Base-by-base conservation (phyloP, 2,113 vertebrate species). In the Paraplagusia blochii region DNA sequence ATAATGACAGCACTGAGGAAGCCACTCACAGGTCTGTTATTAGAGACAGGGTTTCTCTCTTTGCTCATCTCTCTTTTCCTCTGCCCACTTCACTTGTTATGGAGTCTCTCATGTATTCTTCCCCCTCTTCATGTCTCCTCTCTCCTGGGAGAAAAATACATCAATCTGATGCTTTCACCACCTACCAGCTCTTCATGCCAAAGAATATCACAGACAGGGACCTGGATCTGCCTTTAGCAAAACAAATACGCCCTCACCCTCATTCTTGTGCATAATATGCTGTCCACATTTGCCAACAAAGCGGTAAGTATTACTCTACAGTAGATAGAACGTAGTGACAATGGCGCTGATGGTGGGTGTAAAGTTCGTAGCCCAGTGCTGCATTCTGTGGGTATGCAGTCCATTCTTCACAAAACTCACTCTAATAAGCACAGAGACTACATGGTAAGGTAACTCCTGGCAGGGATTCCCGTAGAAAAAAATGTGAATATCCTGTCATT, bases 1-100 rank as follows among this genome's bases (percentile, higher is more conserved):
- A 51, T 72, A 57, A 83, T 66, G 48, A 61, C 66, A 45, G 57
- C 58, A 17, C 29, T 13, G 46, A 74, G 33, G 52, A 63, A 74
- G 43, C 62, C 45, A 18, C 72, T 69, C 46, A 1, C 42, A 50
- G 22, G 42, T 49, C 54, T 48, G 40, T 63, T 74, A 81, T 80
- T 75, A 78, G 43, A 73, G 18, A 59, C 54, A 39, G 58, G 45
- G 64, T 62, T 49, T 44, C 51, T 69, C 46, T 51, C 47, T 7
- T 39, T 14, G 1, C 61, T 54, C 66, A 39, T 56, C 29, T 56
- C 18, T 9, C 40, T 63, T 56, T 48, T 16, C 39, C 22, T 44
- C 39, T 60, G 47, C 48, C 13, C 44, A 44, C 58, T 73, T 59
- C 8, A 58, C 49, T 54, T 54, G 22, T 51, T 49, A 11, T 29